Evolutionary conservation across 2,888 invertebrate genomes (phyloP).

Genomic region (Ophion slaviceki): DNA sequence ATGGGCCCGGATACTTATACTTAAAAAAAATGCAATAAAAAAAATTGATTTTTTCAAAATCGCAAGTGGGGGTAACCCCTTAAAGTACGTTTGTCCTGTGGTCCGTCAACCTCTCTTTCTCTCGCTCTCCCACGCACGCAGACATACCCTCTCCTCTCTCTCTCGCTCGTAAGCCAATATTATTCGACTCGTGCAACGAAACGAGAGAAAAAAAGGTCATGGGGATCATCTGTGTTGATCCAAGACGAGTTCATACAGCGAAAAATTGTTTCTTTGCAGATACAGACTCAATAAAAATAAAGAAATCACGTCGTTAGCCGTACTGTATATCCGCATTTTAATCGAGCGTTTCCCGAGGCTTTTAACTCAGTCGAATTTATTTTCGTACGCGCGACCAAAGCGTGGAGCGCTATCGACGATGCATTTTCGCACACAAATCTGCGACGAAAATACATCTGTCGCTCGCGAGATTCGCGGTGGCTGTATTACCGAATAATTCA

Average conservation of each 20-base stretch:
- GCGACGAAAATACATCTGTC: conserved; percentile 56
- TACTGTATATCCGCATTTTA: conserved; percentile 12
- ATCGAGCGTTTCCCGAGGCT: conserved; percentile 2
- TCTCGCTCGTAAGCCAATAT: not conserved
- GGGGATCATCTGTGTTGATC: not conserved
- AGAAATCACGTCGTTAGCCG: conserved; percentile 15
- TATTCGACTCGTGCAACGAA: not conserved
- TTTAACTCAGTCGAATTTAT: conserved; percentile 24
- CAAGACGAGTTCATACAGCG: not conserved
- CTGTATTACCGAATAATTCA: conserved; percentile 58
- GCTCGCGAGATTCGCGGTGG: conserved; percentile 12
- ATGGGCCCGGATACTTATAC: too few species aligned
- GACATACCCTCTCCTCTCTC: not conserved
- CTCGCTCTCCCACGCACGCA: not conserved
- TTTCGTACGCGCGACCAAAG: conserved; percentile 30
- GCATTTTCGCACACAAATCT: conserved; percentile 32
- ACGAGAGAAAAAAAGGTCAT: not conserved
- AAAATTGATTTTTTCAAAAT: too few species aligned
- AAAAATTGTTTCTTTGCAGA: not conserved
- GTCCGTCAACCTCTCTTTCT: conserved; percentile 35
- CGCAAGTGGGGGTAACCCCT: too few species aligned
- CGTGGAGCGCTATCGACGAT: not conserved
- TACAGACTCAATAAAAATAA: conserved; percentile 36
- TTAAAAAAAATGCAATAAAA: too few species aligned
- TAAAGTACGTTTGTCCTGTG: conserved; percentile 34